Conservation (phyloP, 2,113 vertebrate genomes). For the Morone chrysops region DNA sequence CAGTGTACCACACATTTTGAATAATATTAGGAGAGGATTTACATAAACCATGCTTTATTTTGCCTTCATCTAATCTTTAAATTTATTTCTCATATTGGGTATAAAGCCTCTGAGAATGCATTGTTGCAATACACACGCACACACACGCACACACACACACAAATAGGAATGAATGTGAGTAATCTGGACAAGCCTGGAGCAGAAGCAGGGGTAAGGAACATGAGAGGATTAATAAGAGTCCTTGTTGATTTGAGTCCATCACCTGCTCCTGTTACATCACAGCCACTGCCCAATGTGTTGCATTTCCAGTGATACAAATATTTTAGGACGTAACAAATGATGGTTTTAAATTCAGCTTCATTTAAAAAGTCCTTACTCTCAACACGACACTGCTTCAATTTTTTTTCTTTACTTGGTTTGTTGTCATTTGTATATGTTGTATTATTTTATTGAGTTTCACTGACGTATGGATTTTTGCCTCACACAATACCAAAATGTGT, state of each 20-base stretch:
- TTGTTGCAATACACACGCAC: conserved; percentile 24
- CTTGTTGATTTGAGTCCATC: conserved; percentile 42
- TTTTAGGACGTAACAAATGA: neutral
- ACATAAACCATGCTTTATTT: conserved; percentile 23
- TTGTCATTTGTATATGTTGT: too few species aligned
- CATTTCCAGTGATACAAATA: neutral
- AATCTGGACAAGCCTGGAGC: conserved; percentile 64
- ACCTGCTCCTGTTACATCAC: conserved; percentile 34
- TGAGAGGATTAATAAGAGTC: conserved; percentile 77
- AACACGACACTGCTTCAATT: neutral
- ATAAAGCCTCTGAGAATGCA: conserved; percentile 6
- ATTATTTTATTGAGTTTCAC: neutral
- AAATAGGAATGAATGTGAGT: conserved; percentile 50
- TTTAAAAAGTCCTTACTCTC: neutral
- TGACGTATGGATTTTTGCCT: neutral
- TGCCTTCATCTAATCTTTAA: conserved; percentile 14
- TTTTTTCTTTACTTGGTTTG: neutral
- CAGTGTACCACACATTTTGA: conserved; percentile 1
- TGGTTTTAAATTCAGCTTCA: neutral
- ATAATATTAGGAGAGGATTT: conserved; percentile 29
- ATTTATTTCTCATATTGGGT: conserved; percentile 21
- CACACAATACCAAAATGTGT: neutral
- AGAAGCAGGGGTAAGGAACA: conserved; percentile 62
- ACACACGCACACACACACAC: conserved; percentile 10
- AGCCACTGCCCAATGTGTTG: neutral